phyloP scores from a whole-genome alignment of 2,113 vertebrate genomes.

The Cyrtonyx montezumae region DNA sequence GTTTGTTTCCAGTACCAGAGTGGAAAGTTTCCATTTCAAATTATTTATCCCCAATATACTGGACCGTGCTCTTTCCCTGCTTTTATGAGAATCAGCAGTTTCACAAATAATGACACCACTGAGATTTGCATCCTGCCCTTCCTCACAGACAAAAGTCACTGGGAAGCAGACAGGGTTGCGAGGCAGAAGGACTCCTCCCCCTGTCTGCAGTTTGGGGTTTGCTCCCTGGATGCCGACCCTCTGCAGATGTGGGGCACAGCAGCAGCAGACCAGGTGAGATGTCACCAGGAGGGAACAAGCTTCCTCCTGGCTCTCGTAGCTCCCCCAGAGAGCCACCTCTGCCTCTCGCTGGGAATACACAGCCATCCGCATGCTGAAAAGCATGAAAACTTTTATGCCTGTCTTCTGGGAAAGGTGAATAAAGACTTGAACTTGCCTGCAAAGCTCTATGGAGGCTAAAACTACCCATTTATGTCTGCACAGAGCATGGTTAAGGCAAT shows the following conservation, averaged over 20 bases:
- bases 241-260: not conserved
- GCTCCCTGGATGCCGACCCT: not conserved
- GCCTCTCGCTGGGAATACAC: not conserved
- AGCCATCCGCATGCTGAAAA: not conserved
- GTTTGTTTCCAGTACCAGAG: not conserved
- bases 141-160: not conserved
- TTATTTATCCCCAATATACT: not conserved
- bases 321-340: not conserved
- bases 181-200: not conserved
- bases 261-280: not conserved
- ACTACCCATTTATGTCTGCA: too few species aligned
- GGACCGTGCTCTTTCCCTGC: not conserved
- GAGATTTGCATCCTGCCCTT: not conserved
- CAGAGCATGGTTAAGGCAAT: not conserved
- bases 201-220: not conserved
- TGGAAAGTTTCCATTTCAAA: not conserved
- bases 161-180: not conserved
- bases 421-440: not conserved
- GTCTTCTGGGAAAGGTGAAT: not conserved
- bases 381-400: not conserved
- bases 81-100: not conserved
- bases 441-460: not conserved
- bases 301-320: fast-evolving
- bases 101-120: not conserved
- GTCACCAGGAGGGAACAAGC: too few species aligned